Base-by-base conservation (phyloP, 2,113 vertebrate genomes). In the Pavo muticus region DNA sequence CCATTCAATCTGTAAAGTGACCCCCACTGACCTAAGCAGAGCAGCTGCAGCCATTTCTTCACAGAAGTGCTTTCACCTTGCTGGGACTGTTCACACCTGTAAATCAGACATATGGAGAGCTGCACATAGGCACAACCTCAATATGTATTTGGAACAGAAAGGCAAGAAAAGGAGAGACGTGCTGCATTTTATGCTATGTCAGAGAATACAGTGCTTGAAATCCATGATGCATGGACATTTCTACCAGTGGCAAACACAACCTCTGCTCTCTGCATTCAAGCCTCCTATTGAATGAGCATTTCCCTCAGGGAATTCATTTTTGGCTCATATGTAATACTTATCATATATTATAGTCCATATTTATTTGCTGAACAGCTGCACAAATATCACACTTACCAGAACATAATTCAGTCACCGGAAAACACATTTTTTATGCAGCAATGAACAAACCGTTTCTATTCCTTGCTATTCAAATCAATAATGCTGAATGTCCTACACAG, bases 321-420 rank as follows among this genome's bases (percentile, higher is more conserved):
- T 61, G 29, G 37, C 21, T 8, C 16, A 45, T 19, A 15, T 35
- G 18, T 67, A 70, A 17, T 40, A 71, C 65, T 18, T 57, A 44
- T 54, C 25, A 27, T 78, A 59, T 45, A 78, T 84, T 68, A 47
- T 81, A 77, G 65, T 83, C 24, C 48, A 6, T 18, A 37, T 14
- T 84, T 77, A 52, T 12, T 69, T 91, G 35, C 54, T 65, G 40
- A n/a, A 48, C 59, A 92, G 70, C 80, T 94, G 84, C 57, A 74
- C 52, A 84, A 92, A 69, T 82, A 84, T 23, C 60, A 84, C 44
- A 65, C 39, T 56, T 70, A 20, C 18, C 85, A 76, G 40, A 75
- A 65, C 21, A 78, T 2, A 42, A 23, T 68, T 91, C 52, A 69
- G 61, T 87, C 84, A 65, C 44, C 71, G 64, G 44, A 82, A 95